Evolutionary conservation across 1,140 invertebrate genomes (phyloP), one percentile per base, ranked within the genome.

Genomic region (Batillaria attramentaria): DNA sequence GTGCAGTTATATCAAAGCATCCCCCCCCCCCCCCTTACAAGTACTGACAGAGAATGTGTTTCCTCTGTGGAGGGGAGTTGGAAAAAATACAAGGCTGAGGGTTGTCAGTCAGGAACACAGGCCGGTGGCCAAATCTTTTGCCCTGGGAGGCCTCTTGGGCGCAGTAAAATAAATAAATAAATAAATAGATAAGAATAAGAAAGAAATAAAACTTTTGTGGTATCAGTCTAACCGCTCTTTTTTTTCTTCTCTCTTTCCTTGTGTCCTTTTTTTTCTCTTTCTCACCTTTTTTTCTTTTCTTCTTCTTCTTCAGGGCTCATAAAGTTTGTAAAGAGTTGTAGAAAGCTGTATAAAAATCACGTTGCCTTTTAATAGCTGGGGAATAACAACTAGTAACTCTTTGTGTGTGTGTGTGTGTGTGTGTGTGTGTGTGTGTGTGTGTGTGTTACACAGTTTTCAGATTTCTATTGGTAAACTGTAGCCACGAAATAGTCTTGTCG

Each of bases 351-450:
- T 54, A 18, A n/a, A 2, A 20, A 18, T 1, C 0, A 3, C 50
- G 50, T 54, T n/a, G n/a, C 1, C 50, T 20, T 54, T 54, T n/a
- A 54, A 20, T 54, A 20, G 18, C 50, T 54, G 50, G 18, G 18
- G n/a, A 20, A 18, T 20, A 18, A 3, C 13, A 20, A 24, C 43
- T 13, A 42, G 13, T 2, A 0, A 24, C 18, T 46, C 31, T 3
- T 0, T 5, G 18, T 72, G 37, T n/a, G 41, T 42, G 37, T 3
- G 10, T 72, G 0, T 3, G 69, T 43, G 69, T 24, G 69, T 72
- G 69, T 46, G 69, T 72, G 69, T 42, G 69, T 42, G 41, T 1
- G 69, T 42, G 69, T 1, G 69, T 42, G 69, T 5, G 69, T 42
- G 24, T 72, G 39, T 24, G 39, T 20, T 43, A 18, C 50, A 54